These are phyloP conservation scores for Clepsis dumicolana DNA, from an alignment of 2,888 invertebrate species.

Conservation along the genomic window DNA sequence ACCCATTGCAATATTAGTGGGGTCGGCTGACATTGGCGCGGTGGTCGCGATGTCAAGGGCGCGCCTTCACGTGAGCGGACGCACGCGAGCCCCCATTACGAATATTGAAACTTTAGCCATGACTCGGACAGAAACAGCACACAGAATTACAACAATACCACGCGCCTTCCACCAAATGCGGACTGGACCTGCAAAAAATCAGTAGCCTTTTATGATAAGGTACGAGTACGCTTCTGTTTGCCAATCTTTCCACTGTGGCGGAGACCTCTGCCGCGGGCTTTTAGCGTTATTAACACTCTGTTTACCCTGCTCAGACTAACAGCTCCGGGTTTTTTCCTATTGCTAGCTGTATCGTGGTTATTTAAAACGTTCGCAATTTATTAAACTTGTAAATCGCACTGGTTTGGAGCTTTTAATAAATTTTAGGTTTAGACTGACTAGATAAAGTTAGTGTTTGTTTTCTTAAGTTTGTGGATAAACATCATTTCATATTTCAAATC, in stretches of 20 bases:
- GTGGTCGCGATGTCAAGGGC: constrained; percentile 28
- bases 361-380: constrained; percentile 27
- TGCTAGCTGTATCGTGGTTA: constrained; percentile 9
- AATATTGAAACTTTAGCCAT: constrained; percentile 41
- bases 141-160: constrained; percentile 10
- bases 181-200: not conserved
- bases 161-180: not conserved
- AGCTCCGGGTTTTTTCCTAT: constrained; percentile 34
- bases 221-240: not conserved
- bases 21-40: constrained; percentile 20
- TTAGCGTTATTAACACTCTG: constrained; percentile 44
- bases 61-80: constrained; percentile 23
- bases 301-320: constrained; percentile 41
- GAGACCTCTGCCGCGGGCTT: constrained; percentile 39
- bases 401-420: not conserved
- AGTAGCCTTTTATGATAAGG: not conserved
- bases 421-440: not conserved
- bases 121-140: constrained; percentile 4
- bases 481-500: too few relatives aligned
- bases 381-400: constrained; percentile 17
- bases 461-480: not conserved
- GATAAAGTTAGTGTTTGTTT: not conserved
- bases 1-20: constrained; percentile 13
- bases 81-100: constrained; percentile 41
- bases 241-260: constrained; percentile 21